Conservation (phyloP, 1,140 invertebrate genomes). For the Ylistrum balloti region DNA sequence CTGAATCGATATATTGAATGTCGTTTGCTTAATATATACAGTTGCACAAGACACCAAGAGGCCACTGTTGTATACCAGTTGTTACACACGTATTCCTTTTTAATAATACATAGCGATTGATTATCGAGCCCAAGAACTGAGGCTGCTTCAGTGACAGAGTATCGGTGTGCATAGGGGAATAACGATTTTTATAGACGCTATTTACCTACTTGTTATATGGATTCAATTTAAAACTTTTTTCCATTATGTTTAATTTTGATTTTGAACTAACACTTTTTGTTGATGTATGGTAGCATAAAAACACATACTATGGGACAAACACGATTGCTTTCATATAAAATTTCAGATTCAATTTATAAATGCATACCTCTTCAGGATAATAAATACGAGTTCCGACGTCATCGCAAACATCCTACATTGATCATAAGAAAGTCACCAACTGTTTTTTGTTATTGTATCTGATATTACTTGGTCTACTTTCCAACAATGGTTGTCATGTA, state of each 20-base stretch:
- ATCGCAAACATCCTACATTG: constrained; percentile 3
- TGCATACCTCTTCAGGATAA: neutral
- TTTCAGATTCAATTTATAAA: neutral
- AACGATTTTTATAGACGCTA: neutral
- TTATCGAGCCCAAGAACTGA: neutral
- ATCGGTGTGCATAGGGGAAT: neutral
- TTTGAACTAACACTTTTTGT: no score
- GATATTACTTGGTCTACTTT: neutral
- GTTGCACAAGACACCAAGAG: neutral
- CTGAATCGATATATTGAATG: neutral
- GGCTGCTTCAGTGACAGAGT: neutral
- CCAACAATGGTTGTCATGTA: neutral
- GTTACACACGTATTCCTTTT: neutral
- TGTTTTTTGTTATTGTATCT: neutral
- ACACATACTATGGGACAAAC: no score
- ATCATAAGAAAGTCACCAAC: neutral
- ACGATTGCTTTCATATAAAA: no score
- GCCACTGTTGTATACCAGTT: neutral
- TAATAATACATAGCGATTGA: neutral
- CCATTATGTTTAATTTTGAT: no score
- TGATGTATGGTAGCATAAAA: no score
- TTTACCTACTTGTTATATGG: constrained; percentile 17
- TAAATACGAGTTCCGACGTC: neutral
- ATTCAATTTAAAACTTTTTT: neutral
- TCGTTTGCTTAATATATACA: neutral